These are phyloP conservation scores for Gymnocephalus cernua DNA, from an alignment of 2,113 vertebrate species.

Conservation along the genomic window DNA sequence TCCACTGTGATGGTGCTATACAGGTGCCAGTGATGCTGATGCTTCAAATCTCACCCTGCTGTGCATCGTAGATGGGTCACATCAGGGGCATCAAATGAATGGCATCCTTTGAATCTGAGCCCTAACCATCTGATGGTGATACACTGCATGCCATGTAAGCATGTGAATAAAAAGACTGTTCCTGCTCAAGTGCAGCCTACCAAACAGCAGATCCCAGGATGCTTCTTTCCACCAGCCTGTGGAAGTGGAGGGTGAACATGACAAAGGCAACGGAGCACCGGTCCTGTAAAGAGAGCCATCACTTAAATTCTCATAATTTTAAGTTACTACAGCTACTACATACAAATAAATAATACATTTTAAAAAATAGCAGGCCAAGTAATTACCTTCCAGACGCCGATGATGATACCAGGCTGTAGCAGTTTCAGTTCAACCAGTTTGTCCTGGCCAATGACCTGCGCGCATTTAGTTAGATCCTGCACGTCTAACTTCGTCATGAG, in stretches of 20 bases:
- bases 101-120: slow-evolving; percentile 14
- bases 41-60: slow-evolving; percentile 8
- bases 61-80: slow-evolving; percentile 32
- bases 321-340: neutral
- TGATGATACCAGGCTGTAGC: slow-evolving; percentile 83
- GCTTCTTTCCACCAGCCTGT: slow-evolving; percentile 90
- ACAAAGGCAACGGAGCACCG: slow-evolving; percentile 87
- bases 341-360: slow-evolving; percentile 1
- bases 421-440: slow-evolving; percentile 81
- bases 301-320: neutral
- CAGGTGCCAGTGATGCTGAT: slow-evolving; percentile 7
- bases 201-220: slow-evolving; percentile 82
- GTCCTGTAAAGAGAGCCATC: slow-evolving; percentile 81
- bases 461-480: slow-evolving; percentile 62
- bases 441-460: slow-evolving; percentile 82
- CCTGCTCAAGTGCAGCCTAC: slow-evolving; percentile 77
- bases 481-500: slow-evolving; percentile 84
- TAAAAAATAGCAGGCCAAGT: neutral
- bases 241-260: slow-evolving; percentile 88
- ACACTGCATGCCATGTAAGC: slow-evolving; percentile 12
- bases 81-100: slow-evolving; percentile 27
- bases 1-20: neutral
- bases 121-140: slow-evolving; percentile 28
- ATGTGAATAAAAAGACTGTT: slow-evolving; percentile 16
- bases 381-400: slow-evolving; percentile 91